A percentile compares a stretch with the other conserved stretches of the same genome.
Conservation (phyloP, 2,888 invertebrate genomes). For the Nezara viridula region DNA sequence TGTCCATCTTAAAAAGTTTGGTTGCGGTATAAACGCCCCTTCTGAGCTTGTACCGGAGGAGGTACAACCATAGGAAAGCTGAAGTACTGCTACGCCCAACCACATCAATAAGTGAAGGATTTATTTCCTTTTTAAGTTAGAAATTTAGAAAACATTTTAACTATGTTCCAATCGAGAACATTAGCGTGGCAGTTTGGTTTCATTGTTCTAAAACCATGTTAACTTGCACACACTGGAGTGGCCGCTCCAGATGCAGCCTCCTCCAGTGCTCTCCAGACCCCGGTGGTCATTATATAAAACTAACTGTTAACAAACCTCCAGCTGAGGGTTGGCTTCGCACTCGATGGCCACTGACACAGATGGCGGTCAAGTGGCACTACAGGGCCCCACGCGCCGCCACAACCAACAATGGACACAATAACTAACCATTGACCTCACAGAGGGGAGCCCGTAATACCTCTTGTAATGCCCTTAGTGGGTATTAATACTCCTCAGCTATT, state of each 20-base stretch:
- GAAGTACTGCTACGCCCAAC: too few relatives aligned
- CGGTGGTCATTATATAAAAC: constrained; percentile 16
- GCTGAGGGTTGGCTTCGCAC: background rate
- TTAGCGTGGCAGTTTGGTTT: background rate
- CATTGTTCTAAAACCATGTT: background rate
- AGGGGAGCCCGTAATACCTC: constrained; percentile 35
- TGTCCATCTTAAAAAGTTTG: too few relatives aligned
- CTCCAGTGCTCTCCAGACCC: background rate
- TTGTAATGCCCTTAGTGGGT: constrained; percentile 15
- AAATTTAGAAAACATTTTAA: too few relatives aligned
- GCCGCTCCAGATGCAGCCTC: background rate
- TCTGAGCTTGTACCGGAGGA: too few relatives aligned
- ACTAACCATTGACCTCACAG: constrained; percentile 23
- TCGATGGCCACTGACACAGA: background rate
- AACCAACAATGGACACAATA: constrained; percentile 25
- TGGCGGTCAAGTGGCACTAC: constrained; percentile 25
- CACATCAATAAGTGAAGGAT: too few relatives aligned
- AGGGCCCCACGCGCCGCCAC: constrained; percentile 42
- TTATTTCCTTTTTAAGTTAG: too few relatives aligned
- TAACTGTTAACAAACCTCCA: constrained; percentile 28
- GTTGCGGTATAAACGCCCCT: too few relatives aligned
- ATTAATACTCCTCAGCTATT: constrained; percentile 31
- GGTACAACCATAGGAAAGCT: too few relatives aligned
- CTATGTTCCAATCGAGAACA: background rate
- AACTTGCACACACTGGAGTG: background rate